Percentiles rank a stretch among this genome's conserved stretches.
Conservation (phyloP, 1,140 invertebrate species). For the Drosophila lowei region DNA sequence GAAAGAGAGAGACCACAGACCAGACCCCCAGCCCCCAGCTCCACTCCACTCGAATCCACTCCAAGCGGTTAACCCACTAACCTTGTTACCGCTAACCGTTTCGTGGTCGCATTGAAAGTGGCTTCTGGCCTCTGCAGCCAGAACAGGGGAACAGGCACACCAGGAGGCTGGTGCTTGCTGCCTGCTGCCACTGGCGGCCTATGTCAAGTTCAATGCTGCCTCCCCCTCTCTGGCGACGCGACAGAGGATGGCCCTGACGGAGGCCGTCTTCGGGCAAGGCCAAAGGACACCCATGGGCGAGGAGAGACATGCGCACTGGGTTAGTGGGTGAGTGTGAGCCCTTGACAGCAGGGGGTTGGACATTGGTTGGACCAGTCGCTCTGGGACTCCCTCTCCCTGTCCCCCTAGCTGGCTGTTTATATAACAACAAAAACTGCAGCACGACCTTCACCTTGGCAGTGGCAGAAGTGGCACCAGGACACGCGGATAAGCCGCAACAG, state of each 20-base stretch:
- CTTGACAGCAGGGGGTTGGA: background rate
- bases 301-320: conserved; percentile 68
- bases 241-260: conserved; percentile 11
- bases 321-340: conserved; percentile 49
- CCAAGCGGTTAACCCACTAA: conserved; percentile 69
- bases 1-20: conserved; percentile 17
- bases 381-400: no score
- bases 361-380: no score
- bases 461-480: conserved; percentile 16
- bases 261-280: conserved; percentile 51
- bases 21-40: no score
- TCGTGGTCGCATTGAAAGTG: conserved; percentile 46
- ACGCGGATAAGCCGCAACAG: conserved; percentile 13
- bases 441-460: conserved; percentile 76
- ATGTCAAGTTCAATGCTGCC: conserved; percentile 73
- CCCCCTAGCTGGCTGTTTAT: conserved; percentile 40
- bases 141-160: conserved; percentile 16
- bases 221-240: conserved; percentile 13
- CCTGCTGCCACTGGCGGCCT: conserved; percentile 11
- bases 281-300: conserved; percentile 14
- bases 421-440: conserved; percentile 76
- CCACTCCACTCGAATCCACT: no score
- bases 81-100: conserved; percentile 56
- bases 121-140: conserved; percentile 13
- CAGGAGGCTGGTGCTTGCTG: background rate